Percentiles rank a stretch among this genome's conserved stretches.
phyloP scores from a whole-genome alignment of 2,797 vertebrate genomes.

The Monodelphis domestica region DNA sequence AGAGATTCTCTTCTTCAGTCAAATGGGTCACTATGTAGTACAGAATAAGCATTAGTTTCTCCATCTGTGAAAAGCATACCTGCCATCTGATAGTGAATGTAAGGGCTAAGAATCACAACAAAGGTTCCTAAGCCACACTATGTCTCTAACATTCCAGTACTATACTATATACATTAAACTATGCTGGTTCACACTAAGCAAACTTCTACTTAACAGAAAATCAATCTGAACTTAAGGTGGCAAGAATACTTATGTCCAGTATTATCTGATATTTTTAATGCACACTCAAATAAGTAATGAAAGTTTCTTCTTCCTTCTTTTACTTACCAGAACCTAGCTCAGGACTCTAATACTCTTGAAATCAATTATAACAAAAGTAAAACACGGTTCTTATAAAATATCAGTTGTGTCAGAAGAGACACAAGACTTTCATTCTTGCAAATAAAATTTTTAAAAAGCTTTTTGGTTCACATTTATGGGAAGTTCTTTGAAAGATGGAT shows the following conservation, averaged over 20 bases:
- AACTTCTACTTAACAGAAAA: background rate
- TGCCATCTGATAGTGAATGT: background rate
- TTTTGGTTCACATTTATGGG: slow-evolving; percentile 15
- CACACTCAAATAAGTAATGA: slow-evolving; percentile 2
- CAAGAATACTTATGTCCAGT: slow-evolving; percentile 20
- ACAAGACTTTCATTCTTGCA: slow-evolving; percentile 23
- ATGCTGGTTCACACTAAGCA: slow-evolving; percentile 6
- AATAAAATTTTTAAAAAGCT: background rate
- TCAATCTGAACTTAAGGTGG: slow-evolving; percentile 29
- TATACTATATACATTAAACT: background rate
- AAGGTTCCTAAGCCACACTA: background rate
- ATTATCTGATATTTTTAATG: background rate
- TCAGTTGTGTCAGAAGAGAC: slow-evolving; percentile 17
- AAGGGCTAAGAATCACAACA: background rate
- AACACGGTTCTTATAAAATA: slow-evolving; percentile 26
- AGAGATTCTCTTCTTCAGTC: background rate
- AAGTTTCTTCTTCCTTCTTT: slow-evolving; percentile 1
- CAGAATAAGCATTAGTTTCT: slow-evolving; percentile 14
- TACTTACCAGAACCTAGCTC: background rate
- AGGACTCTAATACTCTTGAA: background rate
- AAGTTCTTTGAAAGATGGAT: slow-evolving; percentile 34
- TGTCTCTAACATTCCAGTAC: slow-evolving; percentile 22
- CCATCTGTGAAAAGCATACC: slow-evolving; percentile 34
- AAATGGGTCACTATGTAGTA: background rate
- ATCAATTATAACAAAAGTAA: slow-evolving; percentile 17